phyloP scores from a whole-genome alignment of 1,140 invertebrate genomes.

The Penaeus vannamei region DNA sequence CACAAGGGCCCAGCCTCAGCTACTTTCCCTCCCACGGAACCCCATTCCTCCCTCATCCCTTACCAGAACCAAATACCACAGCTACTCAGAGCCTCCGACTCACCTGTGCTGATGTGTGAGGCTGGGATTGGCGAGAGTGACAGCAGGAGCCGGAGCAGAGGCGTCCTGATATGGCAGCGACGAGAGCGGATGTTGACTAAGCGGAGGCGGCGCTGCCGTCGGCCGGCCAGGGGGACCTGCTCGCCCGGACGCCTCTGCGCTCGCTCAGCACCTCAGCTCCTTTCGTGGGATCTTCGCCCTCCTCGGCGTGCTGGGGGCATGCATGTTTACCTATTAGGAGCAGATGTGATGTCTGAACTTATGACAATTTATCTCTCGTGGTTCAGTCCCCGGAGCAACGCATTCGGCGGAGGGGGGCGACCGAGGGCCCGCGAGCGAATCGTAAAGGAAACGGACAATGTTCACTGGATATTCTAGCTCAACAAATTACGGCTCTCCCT shows the following conservation, averaged over 20 bases:
- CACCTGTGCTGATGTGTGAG: slow-evolving; percentile 7
- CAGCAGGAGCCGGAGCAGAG: too few species aligned
- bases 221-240: slow-evolving; percentile 28
- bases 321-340: too few species aligned
- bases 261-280: slow-evolving; percentile 17
- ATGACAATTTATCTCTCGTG: too few species aligned
- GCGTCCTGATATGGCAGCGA: background rate
- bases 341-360: too few species aligned
- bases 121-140: background rate
- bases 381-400: too few species aligned
- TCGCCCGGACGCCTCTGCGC: background rate
- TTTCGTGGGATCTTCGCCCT: too few species aligned
- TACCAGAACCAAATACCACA: too few species aligned
- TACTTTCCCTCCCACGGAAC: too few species aligned
- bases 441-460: background rate
- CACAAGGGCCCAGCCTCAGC: too few species aligned
- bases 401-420: background rate
- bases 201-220: slow-evolving; percentile 26
- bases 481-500: slow-evolving; percentile 25
- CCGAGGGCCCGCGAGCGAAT: background rate
- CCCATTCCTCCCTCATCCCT: too few species aligned
- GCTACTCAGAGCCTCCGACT: background rate
- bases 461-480: slow-evolving; percentile 29
- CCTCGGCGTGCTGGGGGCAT: too few species aligned
- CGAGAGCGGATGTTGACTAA: slow-evolving; percentile 30